These are phyloP conservation scores for Syncerus caffer DNA, from an alignment of 2,797 vertebrate species.

Conservation along the genomic window DNA sequence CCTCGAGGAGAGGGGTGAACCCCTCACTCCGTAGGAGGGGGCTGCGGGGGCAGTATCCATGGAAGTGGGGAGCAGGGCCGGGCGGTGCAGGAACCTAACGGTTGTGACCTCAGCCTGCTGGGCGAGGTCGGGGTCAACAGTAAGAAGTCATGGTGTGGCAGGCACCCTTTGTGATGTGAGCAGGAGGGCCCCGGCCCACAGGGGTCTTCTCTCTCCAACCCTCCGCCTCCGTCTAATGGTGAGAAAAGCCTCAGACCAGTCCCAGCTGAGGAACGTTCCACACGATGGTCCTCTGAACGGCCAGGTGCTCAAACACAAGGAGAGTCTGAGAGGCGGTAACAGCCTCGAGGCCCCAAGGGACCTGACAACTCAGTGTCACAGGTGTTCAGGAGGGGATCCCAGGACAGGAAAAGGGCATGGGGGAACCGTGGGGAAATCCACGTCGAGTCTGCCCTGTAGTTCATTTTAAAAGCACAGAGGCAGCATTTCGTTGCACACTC, in stretches of 20 bases:
- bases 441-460: no score
- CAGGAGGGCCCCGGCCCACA: rapidly evolving
- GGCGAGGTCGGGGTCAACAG: rapidly evolving
- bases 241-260: background rate
- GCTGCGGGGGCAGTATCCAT: rapidly evolving
- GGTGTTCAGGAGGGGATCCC: background rate
- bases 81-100: background rate
- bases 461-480: background rate
- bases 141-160: rapidly evolving
- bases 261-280: rapidly evolving
- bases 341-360: background rate
- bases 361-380: rapidly evolving
- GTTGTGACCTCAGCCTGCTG: no score
- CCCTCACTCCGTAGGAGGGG: background rate
- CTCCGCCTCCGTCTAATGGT: background rate
- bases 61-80: rapidly evolving
- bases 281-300: rapidly evolving
- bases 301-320: background rate
- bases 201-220: no score
- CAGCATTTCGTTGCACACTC: no score
- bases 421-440: rapidly evolving
- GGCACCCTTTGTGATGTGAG: rapidly evolving
- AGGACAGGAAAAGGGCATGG: background rate
- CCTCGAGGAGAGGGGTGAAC: rapidly evolving
- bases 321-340: background rate